Conservation (phyloP, 2,888 invertebrate genomes). For the Sisyra nigra region DNA sequence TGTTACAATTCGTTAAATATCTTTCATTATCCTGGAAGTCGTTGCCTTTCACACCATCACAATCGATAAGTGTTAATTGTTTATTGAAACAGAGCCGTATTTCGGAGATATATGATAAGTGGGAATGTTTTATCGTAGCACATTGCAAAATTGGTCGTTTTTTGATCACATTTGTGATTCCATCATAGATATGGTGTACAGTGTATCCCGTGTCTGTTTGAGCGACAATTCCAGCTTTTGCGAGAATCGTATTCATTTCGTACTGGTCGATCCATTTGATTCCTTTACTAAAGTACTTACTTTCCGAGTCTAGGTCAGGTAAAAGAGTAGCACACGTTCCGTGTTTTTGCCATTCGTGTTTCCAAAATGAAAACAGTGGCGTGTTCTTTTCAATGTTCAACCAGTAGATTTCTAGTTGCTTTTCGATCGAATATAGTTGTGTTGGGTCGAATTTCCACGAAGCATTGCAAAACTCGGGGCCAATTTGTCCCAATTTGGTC, state of each 20-base stretch:
- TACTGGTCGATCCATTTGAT: conserved; percentile 41
- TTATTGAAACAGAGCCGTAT: conserved; percentile 62
- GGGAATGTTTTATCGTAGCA: conserved; percentile 36
- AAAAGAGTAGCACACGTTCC: conserved; percentile 58
- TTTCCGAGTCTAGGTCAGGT: conserved; percentile 37
- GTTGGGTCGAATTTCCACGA: conserved; percentile 47
- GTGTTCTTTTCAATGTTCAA: conserved; percentile 47
- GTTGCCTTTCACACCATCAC: conserved; percentile 34
- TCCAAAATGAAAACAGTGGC: conserved; percentile 43
- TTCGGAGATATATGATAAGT: conserved; percentile 45
- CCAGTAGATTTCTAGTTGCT: conserved; percentile 45
- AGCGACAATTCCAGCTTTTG: conserved; percentile 37
- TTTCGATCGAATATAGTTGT: conserved; percentile 28
- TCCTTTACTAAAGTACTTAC: conserved; percentile 52
- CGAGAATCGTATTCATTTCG: conserved; percentile 42
- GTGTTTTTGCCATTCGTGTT: conserved; percentile 72
- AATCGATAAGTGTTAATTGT: conserved; percentile 41
- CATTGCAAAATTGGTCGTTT: conserved; percentile 49
- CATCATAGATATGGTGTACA: conserved; percentile 31
- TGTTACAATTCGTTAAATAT: conserved; percentile 37
- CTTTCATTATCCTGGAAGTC: conserved; percentile 18
- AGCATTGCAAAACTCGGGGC: conserved; percentile 56
- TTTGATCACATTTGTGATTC: conserved; percentile 34
- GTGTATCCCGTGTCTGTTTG: conserved; percentile 27
- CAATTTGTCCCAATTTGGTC: conserved; percentile 44